Evolutionary conservation across 1,140 invertebrate species (phyloP).

Genomic region (Chionoecetes opilio): DNA sequence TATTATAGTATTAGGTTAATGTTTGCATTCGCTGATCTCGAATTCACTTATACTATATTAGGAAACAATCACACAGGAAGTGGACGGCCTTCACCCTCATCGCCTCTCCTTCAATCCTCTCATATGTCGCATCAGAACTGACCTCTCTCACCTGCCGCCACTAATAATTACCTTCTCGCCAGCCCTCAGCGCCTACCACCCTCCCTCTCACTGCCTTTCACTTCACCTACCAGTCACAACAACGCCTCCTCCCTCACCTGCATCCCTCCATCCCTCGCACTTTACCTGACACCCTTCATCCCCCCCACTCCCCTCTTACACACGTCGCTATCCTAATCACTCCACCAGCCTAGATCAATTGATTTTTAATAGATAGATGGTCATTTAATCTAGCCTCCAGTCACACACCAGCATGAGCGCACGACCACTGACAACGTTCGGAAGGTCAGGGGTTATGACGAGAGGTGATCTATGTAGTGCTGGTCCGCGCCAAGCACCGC

Average conservation of each 20-base stretch:
- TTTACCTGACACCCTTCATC: not conserved
- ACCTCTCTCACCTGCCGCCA: no score
- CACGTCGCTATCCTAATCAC: not conserved
- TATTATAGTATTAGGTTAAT: no score
- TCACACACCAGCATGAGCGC: not conserved
- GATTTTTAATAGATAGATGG: not conserved
- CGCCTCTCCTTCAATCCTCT: no score
- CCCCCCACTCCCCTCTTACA: not conserved
- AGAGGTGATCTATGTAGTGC: not conserved
- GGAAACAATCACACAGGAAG: no score
- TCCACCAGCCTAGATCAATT: no score
- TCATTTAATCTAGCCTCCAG: not conserved
- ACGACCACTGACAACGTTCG: not conserved
- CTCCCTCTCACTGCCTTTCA: slow-evolving; percentile 20
- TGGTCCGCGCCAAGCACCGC: not conserved
- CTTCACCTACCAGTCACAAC: not conserved
- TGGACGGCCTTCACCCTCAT: no score
- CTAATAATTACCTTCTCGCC: not conserved
- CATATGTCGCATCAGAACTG: no score
- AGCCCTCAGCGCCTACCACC: not conserved
- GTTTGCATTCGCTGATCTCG: no score
- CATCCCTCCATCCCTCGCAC: no score
- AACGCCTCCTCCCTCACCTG: not conserved
- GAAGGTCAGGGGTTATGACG: not conserved
- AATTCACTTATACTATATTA: no score